phyloP scores from a whole-genome alignment of 2,113 vertebrate species.

The Piaya cayana region DNA sequence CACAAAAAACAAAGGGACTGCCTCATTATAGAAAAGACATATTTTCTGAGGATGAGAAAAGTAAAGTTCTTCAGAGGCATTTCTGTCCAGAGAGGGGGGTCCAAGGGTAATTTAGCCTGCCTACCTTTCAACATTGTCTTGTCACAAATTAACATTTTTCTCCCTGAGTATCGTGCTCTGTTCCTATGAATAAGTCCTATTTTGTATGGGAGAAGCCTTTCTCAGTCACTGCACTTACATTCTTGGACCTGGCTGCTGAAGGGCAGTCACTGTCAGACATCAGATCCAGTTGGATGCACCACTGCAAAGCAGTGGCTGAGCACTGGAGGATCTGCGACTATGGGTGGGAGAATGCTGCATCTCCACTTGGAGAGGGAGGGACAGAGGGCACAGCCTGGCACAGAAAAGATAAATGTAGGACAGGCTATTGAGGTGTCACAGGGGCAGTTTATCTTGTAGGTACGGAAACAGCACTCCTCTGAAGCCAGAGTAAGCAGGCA shows the following conservation, averaged over 20 bases:
- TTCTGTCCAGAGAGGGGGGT: not conserved
- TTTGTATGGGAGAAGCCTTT: conserved; percentile 2
- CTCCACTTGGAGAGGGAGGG: not conserved
- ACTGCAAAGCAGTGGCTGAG: not conserved
- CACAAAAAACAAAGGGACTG: not conserved
- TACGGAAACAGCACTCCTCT: not conserved
- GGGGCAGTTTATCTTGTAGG: not conserved
- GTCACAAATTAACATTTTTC: not conserved
- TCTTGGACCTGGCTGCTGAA: not conserved
- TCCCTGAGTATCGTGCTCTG: rapidly evolving
- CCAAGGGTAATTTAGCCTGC: not conserved
- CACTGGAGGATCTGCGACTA: not conserved
- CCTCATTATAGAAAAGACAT: not conserved
- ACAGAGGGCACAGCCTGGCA: not conserved
- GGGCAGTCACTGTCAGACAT: not conserved
- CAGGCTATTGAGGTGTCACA: rapidly evolving
- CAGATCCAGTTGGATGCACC: not conserved
- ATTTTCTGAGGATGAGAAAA: not conserved
- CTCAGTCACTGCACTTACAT: not conserved
- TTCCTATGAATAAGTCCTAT: not conserved
- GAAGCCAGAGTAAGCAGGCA: not conserved
- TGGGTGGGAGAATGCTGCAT: not conserved
- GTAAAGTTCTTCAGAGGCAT: not conserved
- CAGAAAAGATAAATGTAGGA: not conserved
- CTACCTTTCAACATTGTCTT: not conserved